Evolutionary conservation across 2,113 vertebrate genomes (phyloP), one percentile per base, ranked within the genome.

Genomic region (Myxocyprinus asiaticus): DNA sequence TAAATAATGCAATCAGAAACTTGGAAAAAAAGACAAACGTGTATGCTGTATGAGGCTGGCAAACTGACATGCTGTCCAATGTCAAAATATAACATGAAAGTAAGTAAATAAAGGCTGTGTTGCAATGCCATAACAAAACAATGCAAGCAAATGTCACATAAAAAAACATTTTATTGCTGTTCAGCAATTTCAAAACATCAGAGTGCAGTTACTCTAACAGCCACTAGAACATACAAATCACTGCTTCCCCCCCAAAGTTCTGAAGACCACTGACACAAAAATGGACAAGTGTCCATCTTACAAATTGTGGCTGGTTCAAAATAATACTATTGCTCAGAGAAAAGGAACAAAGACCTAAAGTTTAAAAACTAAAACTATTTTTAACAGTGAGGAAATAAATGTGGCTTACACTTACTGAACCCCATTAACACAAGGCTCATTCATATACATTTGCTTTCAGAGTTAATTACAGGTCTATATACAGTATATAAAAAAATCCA

Each of bases 111-210:
- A 56, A 56, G 55, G 3, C 51, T 55, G 51, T 12, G 51, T 12
- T 9, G 45, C 3, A 7, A 11, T n/a, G 47, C 51, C 11, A 59
- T 51, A n/a, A n/a, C n/a, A 59, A 15, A 15, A 47, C n/a, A 45
- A 3, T 44, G 4, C 14, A 11, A 73, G 15, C 43, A 33, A 63
- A 10, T 59, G 0, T 11, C 70, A 0, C 5, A 61, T 50, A 9
- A 63, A 61, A 22, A 58, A 48, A 62, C 0, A n/a, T 42, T 74
- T 63, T 75, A 75, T 75, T 75, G 58, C 11, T 50, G 11, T 50
- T 50, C 44, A 14, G 45, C 58, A 75, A 63, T n/a, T 75, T 42
- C 12, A 63, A 75, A 73, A 73, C 44, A 73, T 56, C 51, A 53
- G 3, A 53, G 51, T 47, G 56, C 68, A 6, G 9, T 58, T 71